phyloP scores from a whole-genome alignment of 1,140 invertebrate species.

The Zaprionus camerounensis region DNA sequence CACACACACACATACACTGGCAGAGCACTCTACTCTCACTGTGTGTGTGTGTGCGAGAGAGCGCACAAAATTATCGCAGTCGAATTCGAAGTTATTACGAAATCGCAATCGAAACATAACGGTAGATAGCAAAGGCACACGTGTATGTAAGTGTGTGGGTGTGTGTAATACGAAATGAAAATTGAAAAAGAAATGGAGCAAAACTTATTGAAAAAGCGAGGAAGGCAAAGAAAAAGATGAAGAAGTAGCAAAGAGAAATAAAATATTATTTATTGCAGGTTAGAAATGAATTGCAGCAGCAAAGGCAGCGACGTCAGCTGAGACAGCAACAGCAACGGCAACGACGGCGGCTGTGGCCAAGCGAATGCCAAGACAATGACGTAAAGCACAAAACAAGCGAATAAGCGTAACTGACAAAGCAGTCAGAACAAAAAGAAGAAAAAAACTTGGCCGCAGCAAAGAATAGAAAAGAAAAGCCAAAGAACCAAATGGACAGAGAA shows the following conservation, averaged over 20 bases:
- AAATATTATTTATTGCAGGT: conserved; percentile 30
- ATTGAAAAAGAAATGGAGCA: conserved; percentile 41
- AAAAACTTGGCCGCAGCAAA: conserved; percentile 44
- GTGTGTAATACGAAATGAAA: conserved; percentile 28
- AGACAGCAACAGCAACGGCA: conserved; percentile 5
- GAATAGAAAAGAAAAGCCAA: conserved; percentile 57
- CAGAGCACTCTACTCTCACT: conserved; percentile 20
- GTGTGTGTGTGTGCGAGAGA: conserved; percentile 20
- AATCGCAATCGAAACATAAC: conserved; percentile 76
- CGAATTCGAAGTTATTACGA: conserved; percentile 66
- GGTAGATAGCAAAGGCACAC: conserved; percentile 64
- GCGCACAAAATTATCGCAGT: conserved; percentile 64
- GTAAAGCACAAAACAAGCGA: conserved; percentile 62
- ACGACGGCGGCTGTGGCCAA: conserved; percentile 17
- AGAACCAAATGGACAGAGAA: conserved; percentile 44
- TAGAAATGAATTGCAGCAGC: neutral
- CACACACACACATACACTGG: conserved; percentile 32
- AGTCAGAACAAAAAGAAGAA: conserved; percentile 44
- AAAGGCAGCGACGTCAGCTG: neutral
- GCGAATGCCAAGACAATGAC: conserved; percentile 57
- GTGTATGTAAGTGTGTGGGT: neutral
- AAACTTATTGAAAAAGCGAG: neutral
- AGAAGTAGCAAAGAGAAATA: neutral
- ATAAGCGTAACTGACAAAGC: conserved; percentile 61
- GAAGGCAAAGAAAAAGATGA: neutral